Conservation (phyloP, 53 echinoderm and acorn worm genomes). For the Temnopleurus reevesii region DNA sequence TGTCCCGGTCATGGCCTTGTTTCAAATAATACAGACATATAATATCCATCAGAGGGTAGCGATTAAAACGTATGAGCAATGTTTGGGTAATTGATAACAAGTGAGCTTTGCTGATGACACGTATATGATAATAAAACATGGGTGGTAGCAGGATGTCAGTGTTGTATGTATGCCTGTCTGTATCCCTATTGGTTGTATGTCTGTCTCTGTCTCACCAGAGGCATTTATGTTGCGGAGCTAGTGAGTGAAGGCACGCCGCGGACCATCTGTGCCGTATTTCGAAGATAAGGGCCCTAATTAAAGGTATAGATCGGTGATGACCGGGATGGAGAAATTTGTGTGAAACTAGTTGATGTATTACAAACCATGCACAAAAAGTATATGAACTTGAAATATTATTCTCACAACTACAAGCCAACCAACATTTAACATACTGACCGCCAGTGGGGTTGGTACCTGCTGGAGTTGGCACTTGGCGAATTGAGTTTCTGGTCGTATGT, state of each 20-base stretch:
- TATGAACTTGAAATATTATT: too few relatives aligned
- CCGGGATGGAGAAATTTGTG: too few relatives aligned
- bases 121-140: slow-evolving; percentile 48
- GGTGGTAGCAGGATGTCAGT: slow-evolving; percentile 5
- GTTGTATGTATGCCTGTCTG: not conserved
- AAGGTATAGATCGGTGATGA: too few relatives aligned
- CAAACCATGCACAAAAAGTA: too few relatives aligned
- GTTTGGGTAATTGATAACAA: slow-evolving; percentile 57
- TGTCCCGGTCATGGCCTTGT: not conserved
- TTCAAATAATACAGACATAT: slow-evolving; percentile 1
- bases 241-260: not conserved
- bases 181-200: not conserved
- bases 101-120: slow-evolving; percentile 46
- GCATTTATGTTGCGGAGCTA: slow-evolving; percentile 1
- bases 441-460: too few relatives aligned
- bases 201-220: not conserved
- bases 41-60: slow-evolving; percentile 18
- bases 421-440: too few relatives aligned
- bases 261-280: slow-evolving; percentile 4
- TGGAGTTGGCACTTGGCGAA: too few relatives aligned
- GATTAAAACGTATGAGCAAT: slow-evolving; percentile 50
- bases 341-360: too few relatives aligned
- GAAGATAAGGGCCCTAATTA: not conserved
- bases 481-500: too few relatives aligned
- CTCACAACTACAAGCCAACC: too few relatives aligned